Conservation (phyloP, 2,797 vertebrate genomes). For the Parambassis ranga region DNA sequence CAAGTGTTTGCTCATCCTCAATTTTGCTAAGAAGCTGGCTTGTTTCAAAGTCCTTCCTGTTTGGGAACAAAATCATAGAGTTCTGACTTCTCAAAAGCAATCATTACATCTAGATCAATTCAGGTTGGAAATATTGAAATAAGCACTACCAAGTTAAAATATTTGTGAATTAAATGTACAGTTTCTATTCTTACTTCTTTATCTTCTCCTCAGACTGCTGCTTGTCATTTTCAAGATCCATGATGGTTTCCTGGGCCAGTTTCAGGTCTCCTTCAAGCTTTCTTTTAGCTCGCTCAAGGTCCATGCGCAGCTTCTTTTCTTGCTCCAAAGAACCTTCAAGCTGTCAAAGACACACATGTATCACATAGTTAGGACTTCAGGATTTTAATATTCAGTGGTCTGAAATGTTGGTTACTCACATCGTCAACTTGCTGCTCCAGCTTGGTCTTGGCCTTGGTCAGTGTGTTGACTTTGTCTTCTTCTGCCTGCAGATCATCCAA, state of each 20-base stretch:
- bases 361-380: no score
- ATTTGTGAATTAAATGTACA: no score
- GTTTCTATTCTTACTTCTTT: slow-evolving; percentile 76
- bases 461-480: slow-evolving; percentile 86
- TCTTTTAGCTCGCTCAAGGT: slow-evolving; percentile 87
- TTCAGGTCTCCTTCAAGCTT: slow-evolving; percentile 89
- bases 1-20: slow-evolving; percentile 85
- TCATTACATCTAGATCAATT: no score
- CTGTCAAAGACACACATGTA: slow-evolving; percentile 51
- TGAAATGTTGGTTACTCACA: no score
- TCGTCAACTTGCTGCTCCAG: slow-evolving; percentile 89
- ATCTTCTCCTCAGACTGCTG: slow-evolving; percentile 85
- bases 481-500: slow-evolving; percentile 88
- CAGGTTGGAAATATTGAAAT: no score
- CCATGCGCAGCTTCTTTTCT: slow-evolving; percentile 91
- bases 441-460: slow-evolving; percentile 86
- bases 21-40: slow-evolving; percentile 84
- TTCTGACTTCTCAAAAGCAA: no score
- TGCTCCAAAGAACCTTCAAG: slow-evolving; percentile 90
- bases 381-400: no score
- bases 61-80: neutral
- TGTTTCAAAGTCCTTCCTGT: slow-evolving; percentile 90
- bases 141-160: no score
- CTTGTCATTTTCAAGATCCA: slow-evolving; percentile 88
- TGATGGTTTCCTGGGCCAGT: slow-evolving; percentile 85